Base-by-base conservation (phyloP, 2,888 invertebrate genomes). In the Ceramica pisi region DNA sequence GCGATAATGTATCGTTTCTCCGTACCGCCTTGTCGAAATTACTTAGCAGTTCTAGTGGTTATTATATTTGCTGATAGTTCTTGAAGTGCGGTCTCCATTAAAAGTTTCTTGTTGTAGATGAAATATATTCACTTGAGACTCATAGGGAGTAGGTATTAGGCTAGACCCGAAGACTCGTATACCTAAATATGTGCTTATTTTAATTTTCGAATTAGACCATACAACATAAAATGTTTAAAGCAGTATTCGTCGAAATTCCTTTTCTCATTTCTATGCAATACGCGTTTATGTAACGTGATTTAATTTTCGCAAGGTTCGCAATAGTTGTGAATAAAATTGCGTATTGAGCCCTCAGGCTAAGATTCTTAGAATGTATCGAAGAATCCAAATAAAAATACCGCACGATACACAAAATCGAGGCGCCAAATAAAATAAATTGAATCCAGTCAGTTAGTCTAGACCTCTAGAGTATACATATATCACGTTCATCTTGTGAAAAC, bases 341-440 rank as follows among this genome's bases (percentile, higher is more conserved):
- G 59, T 61, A 74, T 78, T 44, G 70, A 59, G 71, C 71, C 78
- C 67, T 72, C n/a, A 66, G 85, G 74, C 83, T 74, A 69, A 68
- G 68, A 67, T 78, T 74, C 73, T 60, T 50, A 71, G 59, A 68
- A 78, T 72, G 71, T 82, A 74, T 83, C 72, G 75, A 65, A 75
- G 55, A 70, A 81, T 77, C 67, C 71, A 79, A 83, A 85, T 85
- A 83, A 73, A 74, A 77, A 75, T 85, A 73, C 62, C 77, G 55
- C 70, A 70, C 31, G 67, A 66, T 56, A 82, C 62, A 71, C 66
- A 77, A 72, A 77, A 75, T 75, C 41, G 35, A 74, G 67, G 72
- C 72, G 73, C 67, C 68, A 79, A 85, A 84, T 85, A 84, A 85
- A 83, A 81, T 81, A 79, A 85, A 84, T 81, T 79, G 81, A 79